Conservation (phyloP, 2,113 vertebrate genomes). For the Laterallus jamaicensis region DNA sequence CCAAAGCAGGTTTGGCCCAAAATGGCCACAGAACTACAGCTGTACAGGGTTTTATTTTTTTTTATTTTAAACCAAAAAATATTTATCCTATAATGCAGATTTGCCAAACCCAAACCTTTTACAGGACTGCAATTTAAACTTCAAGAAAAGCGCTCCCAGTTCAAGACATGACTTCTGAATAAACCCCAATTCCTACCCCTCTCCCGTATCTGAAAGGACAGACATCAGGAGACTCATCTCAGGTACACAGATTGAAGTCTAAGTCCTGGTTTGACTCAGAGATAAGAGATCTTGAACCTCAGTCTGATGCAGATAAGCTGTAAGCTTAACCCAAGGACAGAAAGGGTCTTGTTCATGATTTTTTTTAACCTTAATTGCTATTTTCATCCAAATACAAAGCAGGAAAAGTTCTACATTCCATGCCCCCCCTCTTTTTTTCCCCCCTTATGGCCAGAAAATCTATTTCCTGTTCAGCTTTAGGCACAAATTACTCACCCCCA, state of each 20-base stretch:
- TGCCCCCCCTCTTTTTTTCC: accelerated
- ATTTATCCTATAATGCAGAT: not conserved
- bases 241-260: not conserved
- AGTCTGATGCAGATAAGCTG: not conserved
- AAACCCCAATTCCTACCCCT: not conserved
- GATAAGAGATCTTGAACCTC: not conserved
- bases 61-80: not conserved
- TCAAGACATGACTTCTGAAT: not conserved
- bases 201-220: not conserved
- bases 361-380: not conserved
- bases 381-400: not conserved
- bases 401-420: not conserved
- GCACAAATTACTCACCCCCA: not conserved
- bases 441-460: not conserved
- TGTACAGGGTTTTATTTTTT: not conserved
- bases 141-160: not conserved
- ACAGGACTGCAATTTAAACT: not conserved
- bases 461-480: not conserved
- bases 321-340: not conserved
- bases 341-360: not conserved
- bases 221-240: not conserved
- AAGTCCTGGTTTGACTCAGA: not conserved
- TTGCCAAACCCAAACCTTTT: not conserved
- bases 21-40: not conserved
- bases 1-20: not conserved